Evolutionary conservation across 2,888 invertebrate genomes (phyloP).

Genomic region (Punctoribates punctum): DNA sequence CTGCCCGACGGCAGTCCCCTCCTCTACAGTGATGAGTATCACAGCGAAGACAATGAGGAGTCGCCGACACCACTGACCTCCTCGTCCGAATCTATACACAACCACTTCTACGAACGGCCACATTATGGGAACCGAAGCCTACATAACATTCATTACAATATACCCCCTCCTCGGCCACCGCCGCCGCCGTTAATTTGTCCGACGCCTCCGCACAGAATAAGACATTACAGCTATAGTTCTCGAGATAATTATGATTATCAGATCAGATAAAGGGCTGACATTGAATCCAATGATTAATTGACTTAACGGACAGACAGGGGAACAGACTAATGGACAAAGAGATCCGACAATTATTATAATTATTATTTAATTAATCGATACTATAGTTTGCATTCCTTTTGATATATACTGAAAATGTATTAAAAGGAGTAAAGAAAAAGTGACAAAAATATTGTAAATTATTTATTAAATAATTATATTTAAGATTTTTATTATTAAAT

Average conservation of each 20-base stretch:
- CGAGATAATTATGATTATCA: neutral
- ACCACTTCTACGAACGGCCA: slow-evolving; percentile 13
- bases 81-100: neutral
- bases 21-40: slow-evolving; percentile 7
- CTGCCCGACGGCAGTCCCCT: slow-evolving; percentile 28
- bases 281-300: too few relatives aligned
- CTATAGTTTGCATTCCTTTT: slow-evolving; percentile 5
- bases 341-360: too few relatives aligned
- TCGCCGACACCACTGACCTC: neutral
- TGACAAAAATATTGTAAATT: neutral
- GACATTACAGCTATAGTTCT: slow-evolving; percentile 7
- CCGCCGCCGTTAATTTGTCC: slow-evolving; percentile 15
- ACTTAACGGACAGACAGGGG: too few relatives aligned
- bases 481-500: slow-evolving; percentile 11
- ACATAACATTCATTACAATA: slow-evolving; percentile 8
- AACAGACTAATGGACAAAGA: too few relatives aligned
- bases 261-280: slow-evolving; percentile 2
- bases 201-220: slow-evolving; percentile 20
- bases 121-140: neutral
- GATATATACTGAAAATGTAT: neutral
- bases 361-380: too few relatives aligned
- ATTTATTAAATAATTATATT: neutral
- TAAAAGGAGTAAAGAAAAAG: neutral
- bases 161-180: slow-evolving; percentile 23
- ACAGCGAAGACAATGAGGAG: neutral